Percentiles rank a stretch among this genome's conserved stretches.
Conservation (phyloP, 1,140 invertebrate species). For the Brachystomella parvula region DNA sequence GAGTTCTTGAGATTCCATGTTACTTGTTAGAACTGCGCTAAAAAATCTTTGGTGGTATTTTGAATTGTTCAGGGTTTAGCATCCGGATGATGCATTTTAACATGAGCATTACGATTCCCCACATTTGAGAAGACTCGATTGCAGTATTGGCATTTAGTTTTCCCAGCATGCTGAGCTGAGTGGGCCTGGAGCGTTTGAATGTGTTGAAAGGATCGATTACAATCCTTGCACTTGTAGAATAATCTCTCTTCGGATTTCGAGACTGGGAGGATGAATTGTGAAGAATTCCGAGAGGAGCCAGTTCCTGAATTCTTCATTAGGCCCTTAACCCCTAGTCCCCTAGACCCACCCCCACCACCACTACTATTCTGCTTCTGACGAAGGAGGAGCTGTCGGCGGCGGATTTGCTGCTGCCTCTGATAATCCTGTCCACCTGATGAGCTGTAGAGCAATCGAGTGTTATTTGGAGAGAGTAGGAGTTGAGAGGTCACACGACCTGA, state of each 20-base stretch:
- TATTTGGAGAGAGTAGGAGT: too few species aligned
- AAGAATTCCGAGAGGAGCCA: neutral
- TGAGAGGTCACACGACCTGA: too few species aligned
- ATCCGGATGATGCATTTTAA: constrained; percentile 25
- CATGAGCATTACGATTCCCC: constrained; percentile 29
- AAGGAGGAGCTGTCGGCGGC: constrained; percentile 5
- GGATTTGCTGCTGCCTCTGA: constrained; percentile 3
- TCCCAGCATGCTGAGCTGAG: constrained; percentile 13
- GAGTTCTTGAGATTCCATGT: too few species aligned
- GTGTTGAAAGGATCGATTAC: constrained; percentile 18
- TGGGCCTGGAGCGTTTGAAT: constrained; percentile 26
- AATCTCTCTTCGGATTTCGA: neutral
- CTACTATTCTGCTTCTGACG: neutral
- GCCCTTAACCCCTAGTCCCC: neutral
- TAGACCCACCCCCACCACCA: neutral
- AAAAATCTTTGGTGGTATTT: neutral
- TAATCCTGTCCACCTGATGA: neutral
- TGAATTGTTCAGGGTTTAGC: neutral
- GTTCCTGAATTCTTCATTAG: neutral
- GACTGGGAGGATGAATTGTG: neutral
- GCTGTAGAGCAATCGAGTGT: neutral
- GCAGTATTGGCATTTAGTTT: constrained; percentile 24
- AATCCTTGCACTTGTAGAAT: constrained; percentile 24
- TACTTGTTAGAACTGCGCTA: too few species aligned
- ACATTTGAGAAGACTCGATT: constrained; percentile 25